Evolutionary conservation across 1,140 invertebrate genomes (phyloP), one percentile per base, ranked within the genome.

Genomic region (Chrysomallon squamiferum): DNA sequence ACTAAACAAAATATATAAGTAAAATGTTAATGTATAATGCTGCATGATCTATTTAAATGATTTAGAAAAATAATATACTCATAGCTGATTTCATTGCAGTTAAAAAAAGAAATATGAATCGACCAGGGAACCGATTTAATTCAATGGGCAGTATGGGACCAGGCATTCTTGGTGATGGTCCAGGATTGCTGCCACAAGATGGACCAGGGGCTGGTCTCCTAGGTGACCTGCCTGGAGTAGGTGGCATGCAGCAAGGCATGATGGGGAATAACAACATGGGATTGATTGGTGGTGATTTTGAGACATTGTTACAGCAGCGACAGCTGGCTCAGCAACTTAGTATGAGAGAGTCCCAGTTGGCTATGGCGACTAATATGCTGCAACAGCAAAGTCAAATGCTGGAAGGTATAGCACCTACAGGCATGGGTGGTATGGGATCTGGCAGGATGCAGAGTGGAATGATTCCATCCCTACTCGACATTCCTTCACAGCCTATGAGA

Each of bases 311-410:
- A 15, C 61, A 69, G 9, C 67, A 69, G 47, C 61, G 60, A 27
- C 63, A 38, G 27, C 52, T 69, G 29, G 35, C 58, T 25, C 59
- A 67, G 41, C 57, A 67, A 38, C 59, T 68, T 35, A 66, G 45
- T 27, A 32, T 72, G 59, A 32, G 69, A n/a, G 69, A 72, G 52
- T 68, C 65, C 4, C 69, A 72, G 47, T 45, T 72, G 20, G 66
- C 62, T 30, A 27, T 72, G 29, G 69, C 65, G 6, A 72, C 60
- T 41, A 68, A 50, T 27, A 43, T 72, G 3, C 65, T 72, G 30
- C 66, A 68, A 38, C 57, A 68, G 54, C 61, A 62, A 32, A 54
- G 22, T 32, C 47, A 62, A n/a, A 52, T 62, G 61, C 20, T 62
- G 49, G 61, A 50, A 3, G 49, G 47, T 1, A 20, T n/a, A 7